Percentiles rank a stretch among this genome's conserved stretches.
Conservation (phyloP, 2,888 invertebrate species). For the Bombylius major region DNA sequence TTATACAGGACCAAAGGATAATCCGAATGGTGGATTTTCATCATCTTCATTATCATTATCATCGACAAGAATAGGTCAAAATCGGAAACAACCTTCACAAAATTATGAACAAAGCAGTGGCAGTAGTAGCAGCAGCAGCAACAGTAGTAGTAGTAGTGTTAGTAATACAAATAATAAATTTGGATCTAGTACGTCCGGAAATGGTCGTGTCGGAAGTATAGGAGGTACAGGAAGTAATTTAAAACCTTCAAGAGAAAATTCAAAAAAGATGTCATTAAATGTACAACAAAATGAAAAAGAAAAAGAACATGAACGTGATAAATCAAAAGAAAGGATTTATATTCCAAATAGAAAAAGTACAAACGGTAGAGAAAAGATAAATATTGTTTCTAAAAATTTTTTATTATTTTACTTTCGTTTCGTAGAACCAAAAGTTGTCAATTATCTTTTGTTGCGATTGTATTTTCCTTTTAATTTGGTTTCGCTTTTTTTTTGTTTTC, state of each 20-base stretch:
- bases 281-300: slow-evolving; percentile 25
- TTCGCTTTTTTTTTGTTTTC: slow-evolving; percentile 10
- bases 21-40: slow-evolving; percentile 9
- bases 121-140: slow-evolving; percentile 7
- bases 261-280: slow-evolving; percentile 30
- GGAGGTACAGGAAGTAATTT: slow-evolving; percentile 10
- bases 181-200: too few relatives aligned
- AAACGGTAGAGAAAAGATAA: slow-evolving; percentile 16
- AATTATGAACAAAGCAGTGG: slow-evolving; percentile 1
- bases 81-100: slow-evolving; percentile 13
- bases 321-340: slow-evolving; percentile 14
- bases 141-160: slow-evolving; percentile 7
- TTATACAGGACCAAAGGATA: slow-evolving; percentile 25
- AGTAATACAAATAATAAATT: slow-evolving; percentile 16
- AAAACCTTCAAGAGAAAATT: slow-evolving; percentile 33
- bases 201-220: neutral
- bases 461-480: slow-evolving; percentile 22
- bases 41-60: slow-evolving; percentile 15
- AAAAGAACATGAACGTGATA: slow-evolving; percentile 10
- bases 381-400: neutral
- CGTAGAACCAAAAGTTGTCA: slow-evolving; percentile 11
- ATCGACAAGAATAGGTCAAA: slow-evolving; percentile 11
- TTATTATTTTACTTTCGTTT: slow-evolving; percentile 5
- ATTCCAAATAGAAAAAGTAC: slow-evolving; percentile 20
- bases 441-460: slow-evolving; percentile 21